Conservation (phyloP, 1,140 invertebrate genomes). For the Neomicropteryx cornuta region DNA sequence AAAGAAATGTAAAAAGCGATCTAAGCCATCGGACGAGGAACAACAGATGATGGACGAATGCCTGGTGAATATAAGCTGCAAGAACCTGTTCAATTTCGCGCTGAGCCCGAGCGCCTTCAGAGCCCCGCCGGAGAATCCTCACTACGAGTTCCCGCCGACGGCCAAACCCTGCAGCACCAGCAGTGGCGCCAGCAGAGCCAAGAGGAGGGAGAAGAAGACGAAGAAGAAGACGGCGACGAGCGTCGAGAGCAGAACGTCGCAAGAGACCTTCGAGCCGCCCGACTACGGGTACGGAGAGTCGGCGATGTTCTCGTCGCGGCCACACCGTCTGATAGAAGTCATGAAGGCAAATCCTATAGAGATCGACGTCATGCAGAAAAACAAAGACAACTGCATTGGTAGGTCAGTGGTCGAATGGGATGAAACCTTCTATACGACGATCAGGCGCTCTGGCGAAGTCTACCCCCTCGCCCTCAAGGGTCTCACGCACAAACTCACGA, state of each 20-base stretch:
- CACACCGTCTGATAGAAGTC: conserved; percentile 28
- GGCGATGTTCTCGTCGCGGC: conserved; percentile 30
- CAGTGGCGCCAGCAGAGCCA: conserved; percentile 11
- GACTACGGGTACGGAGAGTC: conserved; percentile 32
- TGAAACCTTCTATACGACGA: conserved; percentile 26
- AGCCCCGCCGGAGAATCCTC: no score
- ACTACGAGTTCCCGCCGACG: no score
- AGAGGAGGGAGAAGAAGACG: conserved; percentile 20
- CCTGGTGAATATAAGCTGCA: conserved; percentile 31
- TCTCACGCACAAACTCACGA: conserved; percentile 26
- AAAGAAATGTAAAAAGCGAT: conserved; percentile 29
- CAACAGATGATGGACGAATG: conserved; percentile 35
- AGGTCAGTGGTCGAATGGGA: conserved; percentile 30
- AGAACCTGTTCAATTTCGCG: conserved; percentile 32
- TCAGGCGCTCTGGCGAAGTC: conserved; percentile 22
- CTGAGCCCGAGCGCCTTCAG: conserved; percentile 34
- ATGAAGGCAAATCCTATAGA: conserved; percentile 29
- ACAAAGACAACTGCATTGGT: conserved; percentile 30
- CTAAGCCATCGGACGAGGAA: conserved; percentile 33
- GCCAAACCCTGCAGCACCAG: conserved; percentile 27
- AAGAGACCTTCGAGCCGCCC: conserved; percentile 31
- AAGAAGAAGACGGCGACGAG: conserved; percentile 19
- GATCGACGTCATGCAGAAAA: conserved; percentile 32
- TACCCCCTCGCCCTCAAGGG: conserved; percentile 30
- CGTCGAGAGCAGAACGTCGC: conserved; percentile 28